Conservation (phyloP, 2,797 vertebrate species). For the Anguilla anguilla region DNA sequence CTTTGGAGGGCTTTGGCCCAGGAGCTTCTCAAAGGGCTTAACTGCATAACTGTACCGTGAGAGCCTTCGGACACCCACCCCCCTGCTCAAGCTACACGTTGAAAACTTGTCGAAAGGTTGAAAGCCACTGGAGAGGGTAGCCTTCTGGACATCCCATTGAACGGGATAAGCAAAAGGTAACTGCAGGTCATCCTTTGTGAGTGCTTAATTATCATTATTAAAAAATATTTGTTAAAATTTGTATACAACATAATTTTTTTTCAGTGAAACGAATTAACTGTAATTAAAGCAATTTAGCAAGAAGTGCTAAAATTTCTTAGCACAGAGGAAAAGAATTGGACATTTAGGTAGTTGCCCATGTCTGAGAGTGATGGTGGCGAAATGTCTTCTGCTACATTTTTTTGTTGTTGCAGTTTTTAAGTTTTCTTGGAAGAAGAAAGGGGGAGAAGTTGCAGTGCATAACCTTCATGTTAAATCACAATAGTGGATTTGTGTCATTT, state of each 20-base stretch:
- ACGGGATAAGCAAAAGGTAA: not conserved
- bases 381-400: too few relatives aligned
- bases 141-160: not conserved
- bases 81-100: too few relatives aligned
- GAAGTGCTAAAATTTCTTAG: not conserved
- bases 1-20: conserved; percentile 54
- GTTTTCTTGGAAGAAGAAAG: not conserved
- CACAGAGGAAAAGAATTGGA: not conserved
- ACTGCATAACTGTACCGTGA: conserved; percentile 13
- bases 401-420: not conserved
- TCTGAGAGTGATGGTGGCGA: not conserved
- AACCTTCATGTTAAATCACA: not conserved
- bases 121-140: not conserved
- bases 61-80: not conserved
- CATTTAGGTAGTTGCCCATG: not conserved
- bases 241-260: too few relatives aligned
- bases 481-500: not conserved
- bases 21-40: conserved; percentile 11
- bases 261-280: not conserved
- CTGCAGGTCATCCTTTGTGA: not conserved
- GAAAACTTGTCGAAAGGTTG: not conserved
- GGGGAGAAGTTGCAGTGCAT: not conserved
- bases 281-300: not conserved
- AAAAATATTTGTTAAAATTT: too few relatives aligned
- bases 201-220: not conserved